phyloP scores from a whole-genome alignment of 2,113 vertebrate species.

The Paramisgurnus dabryanus region DNA sequence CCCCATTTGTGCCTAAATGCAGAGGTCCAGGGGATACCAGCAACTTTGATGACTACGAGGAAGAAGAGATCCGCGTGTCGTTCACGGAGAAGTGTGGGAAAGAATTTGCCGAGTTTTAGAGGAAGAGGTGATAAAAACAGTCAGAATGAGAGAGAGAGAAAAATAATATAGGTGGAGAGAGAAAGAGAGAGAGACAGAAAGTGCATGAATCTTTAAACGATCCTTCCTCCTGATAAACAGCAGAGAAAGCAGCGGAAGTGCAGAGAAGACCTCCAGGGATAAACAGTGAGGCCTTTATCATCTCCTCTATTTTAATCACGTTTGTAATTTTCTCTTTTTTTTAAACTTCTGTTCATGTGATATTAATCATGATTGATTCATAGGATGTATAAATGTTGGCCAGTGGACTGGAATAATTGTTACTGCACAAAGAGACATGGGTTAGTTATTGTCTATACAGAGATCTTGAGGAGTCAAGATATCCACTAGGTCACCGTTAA shows the following conservation, averaged over 20 bases:
- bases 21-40: slow-evolving; percentile 93
- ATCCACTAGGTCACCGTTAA: background rate
- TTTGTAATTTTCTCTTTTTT: slow-evolving; percentile 61
- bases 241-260: slow-evolving; percentile 67
- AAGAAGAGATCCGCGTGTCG: slow-evolving; percentile 89
- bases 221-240: slow-evolving; percentile 68
- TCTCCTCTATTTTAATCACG: slow-evolving; percentile 19
- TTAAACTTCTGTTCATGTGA: slow-evolving; percentile 60
- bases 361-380: slow-evolving; percentile 15
- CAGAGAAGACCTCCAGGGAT: slow-evolving; percentile 41
- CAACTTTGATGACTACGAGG: slow-evolving; percentile 94
- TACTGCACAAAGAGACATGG: slow-evolving; percentile 7
- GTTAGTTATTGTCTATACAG: background rate
- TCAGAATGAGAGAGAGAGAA: background rate
- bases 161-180: slow-evolving; percentile 37
- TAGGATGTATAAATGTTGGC: slow-evolving; percentile 39
- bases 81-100: slow-evolving; percentile 90
- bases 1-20: slow-evolving; percentile 91
- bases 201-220: slow-evolving; percentile 57
- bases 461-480: background rate
- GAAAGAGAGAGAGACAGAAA: slow-evolving; percentile 62
- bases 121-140: slow-evolving; percentile 1
- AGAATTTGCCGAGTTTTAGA: slow-evolving; percentile 90
- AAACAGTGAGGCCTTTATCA: slow-evolving; percentile 71
- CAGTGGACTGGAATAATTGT: slow-evolving; percentile 14